Percentiles rank a stretch among this genome's conserved stretches.
Evolutionary conservation across 2,888 invertebrate genomes (phyloP).

Genomic region (Caenorhabditis parvicauda): DNA sequence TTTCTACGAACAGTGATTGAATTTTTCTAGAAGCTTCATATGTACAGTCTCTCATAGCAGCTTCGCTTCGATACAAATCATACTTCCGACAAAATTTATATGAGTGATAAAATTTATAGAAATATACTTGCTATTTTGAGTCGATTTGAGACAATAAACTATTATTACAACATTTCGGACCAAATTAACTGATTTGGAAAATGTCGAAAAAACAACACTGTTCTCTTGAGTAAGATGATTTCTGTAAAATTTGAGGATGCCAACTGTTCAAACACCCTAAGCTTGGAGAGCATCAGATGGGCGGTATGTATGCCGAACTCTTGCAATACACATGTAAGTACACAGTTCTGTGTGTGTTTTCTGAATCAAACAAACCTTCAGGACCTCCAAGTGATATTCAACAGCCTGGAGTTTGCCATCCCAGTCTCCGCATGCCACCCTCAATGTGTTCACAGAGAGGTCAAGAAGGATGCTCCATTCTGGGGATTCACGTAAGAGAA

Average conservation of each 20-base stretch:
- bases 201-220: too few relatives aligned
- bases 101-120: too few relatives aligned
- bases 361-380: slow-evolving; percentile 8
- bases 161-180: too few relatives aligned
- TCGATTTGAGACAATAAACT: too few relatives aligned
- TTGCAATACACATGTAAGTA: slow-evolving; percentile 2
- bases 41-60: too few relatives aligned
- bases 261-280: too few relatives aligned
- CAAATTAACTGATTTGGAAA: too few relatives aligned
- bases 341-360: slow-evolving; percentile 12
- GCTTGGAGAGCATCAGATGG: neutral
- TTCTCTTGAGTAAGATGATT: too few relatives aligned
- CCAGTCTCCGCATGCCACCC: slow-evolving; percentile 15
- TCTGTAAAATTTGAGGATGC: too few relatives aligned
- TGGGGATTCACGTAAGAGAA: slow-evolving; percentile 17
- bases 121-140: too few relatives aligned
- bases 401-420: slow-evolving; percentile 1
- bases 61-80: too few relatives aligned
- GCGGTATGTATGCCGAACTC: slow-evolving; percentile 9
- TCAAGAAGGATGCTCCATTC: slow-evolving; percentile 7
- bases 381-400: slow-evolving; percentile 16
- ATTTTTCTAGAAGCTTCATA: neutral
- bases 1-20: neutral
- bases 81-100: too few relatives aligned
- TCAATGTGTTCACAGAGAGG: slow-evolving; percentile 5